phyloP scores from a whole-genome alignment of 2,888 invertebrate species.

The Minunthozetes semirufus region DNA sequence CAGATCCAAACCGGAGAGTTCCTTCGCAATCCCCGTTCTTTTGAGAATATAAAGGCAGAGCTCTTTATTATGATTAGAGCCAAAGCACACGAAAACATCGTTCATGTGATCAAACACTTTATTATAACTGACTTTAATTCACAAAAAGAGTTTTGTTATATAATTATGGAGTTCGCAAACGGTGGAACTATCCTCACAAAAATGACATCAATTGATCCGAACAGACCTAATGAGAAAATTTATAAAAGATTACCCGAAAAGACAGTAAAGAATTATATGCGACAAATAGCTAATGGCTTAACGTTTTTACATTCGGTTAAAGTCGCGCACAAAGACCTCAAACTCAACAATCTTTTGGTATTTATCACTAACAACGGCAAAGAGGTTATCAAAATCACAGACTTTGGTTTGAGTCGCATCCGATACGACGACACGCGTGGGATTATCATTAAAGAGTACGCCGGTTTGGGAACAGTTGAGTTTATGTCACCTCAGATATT shows the following conservation, averaged over 20 bases:
- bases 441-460: background rate
- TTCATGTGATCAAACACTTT: background rate
- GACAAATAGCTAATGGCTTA: background rate
- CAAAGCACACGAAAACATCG: background rate
- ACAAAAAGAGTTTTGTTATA: background rate
- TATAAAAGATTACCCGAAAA: background rate
- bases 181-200: background rate
- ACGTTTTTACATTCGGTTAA: constrained; percentile 52
- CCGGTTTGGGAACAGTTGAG: background rate
- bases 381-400: background rate
- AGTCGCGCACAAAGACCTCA: constrained; percentile 48
- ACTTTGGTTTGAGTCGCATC: background rate
- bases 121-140: background rate
- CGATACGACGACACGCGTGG: background rate
- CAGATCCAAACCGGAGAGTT: background rate
- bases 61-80: background rate
- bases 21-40: background rate
- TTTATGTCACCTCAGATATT: constrained; percentile 12
- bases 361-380: background rate
- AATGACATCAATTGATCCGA: background rate
- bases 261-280: background rate
- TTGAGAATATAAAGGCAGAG: background rate
- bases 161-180: background rate
- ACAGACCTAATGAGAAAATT: too few relatives aligned
- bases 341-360: background rate